Conservation (phyloP, 2,113 vertebrate genomes). For the Mirounga angustirostris region DNA sequence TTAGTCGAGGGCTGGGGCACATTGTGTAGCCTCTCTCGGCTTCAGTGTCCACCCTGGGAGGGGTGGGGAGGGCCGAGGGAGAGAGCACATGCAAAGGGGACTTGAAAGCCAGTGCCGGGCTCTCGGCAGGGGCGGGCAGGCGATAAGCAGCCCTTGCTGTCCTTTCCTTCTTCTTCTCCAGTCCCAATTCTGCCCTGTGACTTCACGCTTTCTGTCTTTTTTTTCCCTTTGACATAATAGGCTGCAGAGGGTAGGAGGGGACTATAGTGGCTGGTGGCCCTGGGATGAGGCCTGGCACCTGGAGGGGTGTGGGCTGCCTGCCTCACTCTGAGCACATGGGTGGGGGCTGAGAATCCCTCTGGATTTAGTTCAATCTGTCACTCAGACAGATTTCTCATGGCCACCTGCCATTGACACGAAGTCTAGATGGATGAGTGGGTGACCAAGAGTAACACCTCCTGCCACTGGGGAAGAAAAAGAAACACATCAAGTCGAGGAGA, state of each 20-base stretch:
- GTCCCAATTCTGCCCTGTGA: background rate
- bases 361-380: fast-evolving
- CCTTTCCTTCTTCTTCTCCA: background rate
- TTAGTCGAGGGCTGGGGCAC: background rate
- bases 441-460: background rate
- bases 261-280: background rate
- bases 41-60: background rate
- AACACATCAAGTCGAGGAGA: background rate
- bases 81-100: background rate
- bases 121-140: background rate
- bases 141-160: too few relatives aligned
- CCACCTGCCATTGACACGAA: fast-evolving
- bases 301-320: background rate
- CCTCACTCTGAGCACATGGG: background rate
- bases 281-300: background rate
- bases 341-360: fast-evolving
- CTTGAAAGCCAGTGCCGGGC: background rate
- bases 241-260: background rate
- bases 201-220: background rate
- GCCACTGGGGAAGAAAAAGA: background rate
- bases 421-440: background rate
- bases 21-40: background rate
- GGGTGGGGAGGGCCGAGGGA: fast-evolving
- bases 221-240: background rate
- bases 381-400: background rate